A percentile compares a stretch with the other conserved stretches of the same genome.
Evolutionary conservation across 1,140 invertebrate genomes (phyloP).

Genomic region (Maniola jurtina): DNA sequence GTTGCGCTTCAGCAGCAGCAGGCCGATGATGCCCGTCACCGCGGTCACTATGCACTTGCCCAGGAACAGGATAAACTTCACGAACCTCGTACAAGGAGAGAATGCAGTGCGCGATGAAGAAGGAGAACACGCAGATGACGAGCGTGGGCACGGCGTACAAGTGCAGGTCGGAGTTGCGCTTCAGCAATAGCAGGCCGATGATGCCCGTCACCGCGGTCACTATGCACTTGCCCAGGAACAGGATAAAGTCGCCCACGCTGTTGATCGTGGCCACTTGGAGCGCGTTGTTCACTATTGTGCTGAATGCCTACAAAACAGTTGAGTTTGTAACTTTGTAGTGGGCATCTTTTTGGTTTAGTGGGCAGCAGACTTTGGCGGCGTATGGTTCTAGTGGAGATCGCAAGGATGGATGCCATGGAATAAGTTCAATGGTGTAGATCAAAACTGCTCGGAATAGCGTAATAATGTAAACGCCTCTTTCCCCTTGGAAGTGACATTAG

Average conservation of each 20-base stretch:
- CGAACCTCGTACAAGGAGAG: slow-evolving; percentile 95
- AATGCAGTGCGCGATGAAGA: slow-evolving; percentile 95
- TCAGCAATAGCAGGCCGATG: slow-evolving; percentile 86
- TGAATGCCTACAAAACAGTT: slow-evolving; percentile 84
- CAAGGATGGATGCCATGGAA: no score
- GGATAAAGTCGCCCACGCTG: slow-evolving; percentile 95
- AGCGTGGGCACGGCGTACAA: slow-evolving; percentile 93
- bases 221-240: slow-evolving; percentile 95
- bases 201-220: slow-evolving; percentile 89
- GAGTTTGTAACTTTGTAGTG: background rate
- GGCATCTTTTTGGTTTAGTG: no score
- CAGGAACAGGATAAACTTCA: slow-evolving; percentile 93
- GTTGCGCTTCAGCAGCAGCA: slow-evolving; percentile 87
- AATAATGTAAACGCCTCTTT: no score
- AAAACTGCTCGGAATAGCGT: no score
- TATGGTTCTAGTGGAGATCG: no score
- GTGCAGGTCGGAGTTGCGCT: slow-evolving; percentile 84
- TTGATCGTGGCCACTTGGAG: slow-evolving; percentile 95
- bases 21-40: slow-evolving; percentile 85
- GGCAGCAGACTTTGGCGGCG: no score
- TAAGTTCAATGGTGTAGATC: no score
- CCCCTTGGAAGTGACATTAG: no score
- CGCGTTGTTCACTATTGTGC: slow-evolving; percentile 89
- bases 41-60: slow-evolving; percentile 94
- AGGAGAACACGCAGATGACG: slow-evolving; percentile 92